These are phyloP conservation scores for Phycodurus eques DNA, from an alignment of 2,113 vertebrate species.

Conservation along the genomic window DNA sequence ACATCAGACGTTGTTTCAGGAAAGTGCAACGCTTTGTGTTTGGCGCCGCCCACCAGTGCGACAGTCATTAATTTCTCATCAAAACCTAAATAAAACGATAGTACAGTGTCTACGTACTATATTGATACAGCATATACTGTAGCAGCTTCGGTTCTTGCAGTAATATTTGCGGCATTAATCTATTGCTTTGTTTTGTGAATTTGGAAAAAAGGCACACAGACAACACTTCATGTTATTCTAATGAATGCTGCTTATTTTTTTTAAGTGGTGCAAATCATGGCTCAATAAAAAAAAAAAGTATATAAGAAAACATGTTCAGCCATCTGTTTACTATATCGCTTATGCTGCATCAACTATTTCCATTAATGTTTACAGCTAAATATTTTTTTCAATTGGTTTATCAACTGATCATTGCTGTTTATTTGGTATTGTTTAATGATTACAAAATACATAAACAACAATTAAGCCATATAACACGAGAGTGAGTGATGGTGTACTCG, in stretches of 20 bases:
- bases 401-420: no score
- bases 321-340: no score
- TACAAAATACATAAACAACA: no score
- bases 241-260: neutral
- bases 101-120: neutral
- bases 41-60: neutral
- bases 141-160: neutral
- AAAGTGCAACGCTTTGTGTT: slow-evolving; percentile 11
- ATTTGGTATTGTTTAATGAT: no score
- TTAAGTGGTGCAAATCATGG: neutral
- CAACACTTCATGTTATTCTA: neutral
- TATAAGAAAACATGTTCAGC: no score
- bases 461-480: no score
- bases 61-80: neutral
- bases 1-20: neutral
- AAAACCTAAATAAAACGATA: neutral
- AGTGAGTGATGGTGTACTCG: no score
- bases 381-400: no score
- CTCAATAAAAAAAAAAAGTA: neutral
- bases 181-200: neutral
- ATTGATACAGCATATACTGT: neutral
- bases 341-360: no score
- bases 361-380: no score
- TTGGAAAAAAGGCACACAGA: neutral
- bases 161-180: neutral